Base-by-base conservation (phyloP, 2,797 vertebrate genomes). In the Nyctibius grandis region DNA sequence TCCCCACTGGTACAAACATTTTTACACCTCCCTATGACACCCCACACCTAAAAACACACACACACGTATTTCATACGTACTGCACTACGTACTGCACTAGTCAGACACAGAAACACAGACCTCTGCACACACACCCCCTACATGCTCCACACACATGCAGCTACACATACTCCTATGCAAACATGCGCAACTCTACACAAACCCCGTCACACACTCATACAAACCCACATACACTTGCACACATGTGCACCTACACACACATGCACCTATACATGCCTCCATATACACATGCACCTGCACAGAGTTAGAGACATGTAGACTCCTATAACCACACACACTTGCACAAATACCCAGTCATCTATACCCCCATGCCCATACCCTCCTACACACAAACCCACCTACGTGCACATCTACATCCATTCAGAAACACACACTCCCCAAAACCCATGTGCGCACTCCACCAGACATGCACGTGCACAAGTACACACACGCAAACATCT, bases 401-500 rank as follows among this genome's bases (percentile, higher is more conserved):
- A 6, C 2, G 5, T 47, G 9, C 16, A 16, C 15, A 34, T 14
- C 9, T 59, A 2, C 4, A 11, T 47, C 11, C 31, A 38, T 44
- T 44, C 10, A 65, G 18, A 59, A 78, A 23, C 34, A 33, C 1
- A 4, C 6, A 2, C 9, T 4, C 14, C 5, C 8, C 22, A 36
- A 57, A 28, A n/a, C 12, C 7, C 0, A 0, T 12, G 20, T 36
- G 48, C 7, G 1, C 8, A 14, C 21, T 36, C n/a, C 12, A 11
- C 22, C 17, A 9, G 44, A 61, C 1, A 0, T 7, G 5, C 8
- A 2, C 6, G 6, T 40, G 17, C 9, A 9, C 4, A 4, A 7
- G 8, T 8, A 23, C 22, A 23, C 11, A 38, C 3, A 5, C 3
- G 29, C 19, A 54, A 26, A 38, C 31, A 34, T n/a, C 20, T 70